Conservation (phyloP, 1,140 invertebrate genomes). For the Papilio xuthus region DNA sequence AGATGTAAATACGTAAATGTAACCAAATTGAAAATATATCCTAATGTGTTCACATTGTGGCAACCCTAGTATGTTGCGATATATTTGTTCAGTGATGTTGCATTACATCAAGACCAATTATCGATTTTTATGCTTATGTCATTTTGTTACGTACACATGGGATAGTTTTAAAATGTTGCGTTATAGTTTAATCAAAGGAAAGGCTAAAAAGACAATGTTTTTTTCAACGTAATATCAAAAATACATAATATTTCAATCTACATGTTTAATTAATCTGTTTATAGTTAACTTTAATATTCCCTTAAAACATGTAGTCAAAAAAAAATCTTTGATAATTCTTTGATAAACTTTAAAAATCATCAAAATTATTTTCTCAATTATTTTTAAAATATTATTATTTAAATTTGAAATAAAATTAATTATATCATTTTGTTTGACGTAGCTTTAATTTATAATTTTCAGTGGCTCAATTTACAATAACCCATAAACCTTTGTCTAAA, state of each 20-base stretch:
- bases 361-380: no score
- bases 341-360: no score
- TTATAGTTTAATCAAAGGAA: background rate
- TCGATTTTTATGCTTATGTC: conserved; percentile 19
- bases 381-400: no score
- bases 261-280: no score
- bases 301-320: no score
- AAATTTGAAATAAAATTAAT: no score
- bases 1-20: background rate
- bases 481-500: background rate
- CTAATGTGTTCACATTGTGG: background rate
- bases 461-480: background rate
- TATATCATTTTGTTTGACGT: no score
- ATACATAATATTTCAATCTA: no score
- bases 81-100: conserved; percentile 20
- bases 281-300: no score
- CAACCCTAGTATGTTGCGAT: background rate
- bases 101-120: conserved; percentile 20
- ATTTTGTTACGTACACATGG: background rate
- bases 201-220: background rate
- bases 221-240: background rate
- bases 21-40: background rate
- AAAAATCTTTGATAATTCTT: no score
- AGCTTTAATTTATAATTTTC: background rate
- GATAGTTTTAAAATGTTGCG: conserved; percentile 4